These are phyloP conservation scores for Drosophila teissieri DNA, from an alignment of 1,140 invertebrate species.

Conservation along the genomic window DNA sequence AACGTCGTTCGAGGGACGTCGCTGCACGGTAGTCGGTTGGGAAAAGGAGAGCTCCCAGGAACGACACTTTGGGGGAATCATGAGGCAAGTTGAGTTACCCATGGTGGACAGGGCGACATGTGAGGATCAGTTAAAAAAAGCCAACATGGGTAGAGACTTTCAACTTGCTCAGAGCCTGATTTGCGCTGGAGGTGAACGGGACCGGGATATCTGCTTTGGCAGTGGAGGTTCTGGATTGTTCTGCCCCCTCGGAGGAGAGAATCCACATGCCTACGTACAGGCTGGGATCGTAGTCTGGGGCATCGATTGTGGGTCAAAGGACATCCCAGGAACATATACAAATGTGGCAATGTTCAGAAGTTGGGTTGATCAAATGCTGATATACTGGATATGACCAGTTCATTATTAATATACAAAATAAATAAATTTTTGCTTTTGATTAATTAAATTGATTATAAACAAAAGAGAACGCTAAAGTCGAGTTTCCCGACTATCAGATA, in stretches of 20 bases:
- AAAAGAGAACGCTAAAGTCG: too few relatives aligned
- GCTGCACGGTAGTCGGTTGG: conserved; percentile 25
- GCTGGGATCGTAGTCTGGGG: conserved; percentile 90
- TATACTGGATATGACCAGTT: too few relatives aligned
- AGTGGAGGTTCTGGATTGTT: conserved; percentile 90
- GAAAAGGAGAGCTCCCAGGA: not conserved
- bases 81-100: conserved; percentile 87
- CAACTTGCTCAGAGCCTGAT: conserved; percentile 82
- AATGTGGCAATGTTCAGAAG: conserved; percentile 85
- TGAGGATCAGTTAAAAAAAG: conserved; percentile 81
- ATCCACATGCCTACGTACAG: conserved; percentile 86
- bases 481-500: too few relatives aligned
- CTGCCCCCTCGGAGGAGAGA: conserved; percentile 85
- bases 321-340: conserved; percentile 92
- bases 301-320: conserved; percentile 86
- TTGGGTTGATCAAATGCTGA: not conserved
- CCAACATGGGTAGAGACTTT: conserved; percentile 84
- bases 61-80: conserved; percentile 40
- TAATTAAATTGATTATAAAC: too few relatives aligned
- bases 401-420: too few relatives aligned
- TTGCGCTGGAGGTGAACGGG: conserved; percentile 88
- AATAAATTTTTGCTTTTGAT: too few relatives aligned
- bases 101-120: conserved; percentile 85
- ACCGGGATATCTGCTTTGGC: conserved; percentile 89
- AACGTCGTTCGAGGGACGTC: not conserved